These are phyloP conservation scores for Hippasteria phrygiana DNA, from an alignment of 53 echinoderm and acorn worm genomes.

Conservation along the genomic window DNA sequence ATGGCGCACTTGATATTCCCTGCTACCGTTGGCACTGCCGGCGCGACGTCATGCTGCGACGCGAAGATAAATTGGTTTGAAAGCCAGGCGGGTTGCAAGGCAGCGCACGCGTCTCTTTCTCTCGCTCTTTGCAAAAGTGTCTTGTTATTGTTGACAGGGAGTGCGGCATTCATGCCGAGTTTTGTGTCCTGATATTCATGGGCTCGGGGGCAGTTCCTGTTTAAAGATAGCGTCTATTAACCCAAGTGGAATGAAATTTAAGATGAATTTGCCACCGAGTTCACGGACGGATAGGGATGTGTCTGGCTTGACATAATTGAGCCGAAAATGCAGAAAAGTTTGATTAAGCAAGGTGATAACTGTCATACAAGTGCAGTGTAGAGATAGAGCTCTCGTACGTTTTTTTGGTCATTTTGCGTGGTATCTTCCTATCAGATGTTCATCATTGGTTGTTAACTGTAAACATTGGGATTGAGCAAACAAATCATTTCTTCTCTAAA, in stretches of 20 bases:
- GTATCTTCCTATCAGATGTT: too few relatives aligned
- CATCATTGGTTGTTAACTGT: too few relatives aligned
- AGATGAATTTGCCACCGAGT: not conserved
- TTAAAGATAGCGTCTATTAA: slow-evolving; percentile 12
- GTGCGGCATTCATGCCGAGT: not conserved
- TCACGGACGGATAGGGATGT: not conserved
- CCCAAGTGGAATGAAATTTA: slow-evolving; percentile 4
- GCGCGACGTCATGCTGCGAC: not conserved
- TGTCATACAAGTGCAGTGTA: too few relatives aligned
- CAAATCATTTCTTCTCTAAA: too few relatives aligned
- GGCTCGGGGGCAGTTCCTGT: slow-evolving; percentile 3
- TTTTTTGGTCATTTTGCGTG: too few relatives aligned
- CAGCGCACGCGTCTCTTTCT: not conserved
- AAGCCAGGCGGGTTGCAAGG: not conserved
- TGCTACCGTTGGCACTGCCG: not conserved
- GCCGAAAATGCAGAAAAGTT: too few relatives aligned
- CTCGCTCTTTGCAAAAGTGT: not conserved
- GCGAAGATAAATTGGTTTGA: slow-evolving; percentile 19
- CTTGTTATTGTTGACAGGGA: slow-evolving; percentile 18
- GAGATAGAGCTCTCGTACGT: too few relatives aligned
- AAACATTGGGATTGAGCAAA: too few relatives aligned
- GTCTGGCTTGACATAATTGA: not conserved
- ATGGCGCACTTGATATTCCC: slow-evolving; percentile 28
- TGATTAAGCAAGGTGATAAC: too few relatives aligned
- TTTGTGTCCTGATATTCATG: not conserved